phyloP scores from a whole-genome alignment of 2,797 vertebrate genomes.

The Australoheros facetus region DNA sequence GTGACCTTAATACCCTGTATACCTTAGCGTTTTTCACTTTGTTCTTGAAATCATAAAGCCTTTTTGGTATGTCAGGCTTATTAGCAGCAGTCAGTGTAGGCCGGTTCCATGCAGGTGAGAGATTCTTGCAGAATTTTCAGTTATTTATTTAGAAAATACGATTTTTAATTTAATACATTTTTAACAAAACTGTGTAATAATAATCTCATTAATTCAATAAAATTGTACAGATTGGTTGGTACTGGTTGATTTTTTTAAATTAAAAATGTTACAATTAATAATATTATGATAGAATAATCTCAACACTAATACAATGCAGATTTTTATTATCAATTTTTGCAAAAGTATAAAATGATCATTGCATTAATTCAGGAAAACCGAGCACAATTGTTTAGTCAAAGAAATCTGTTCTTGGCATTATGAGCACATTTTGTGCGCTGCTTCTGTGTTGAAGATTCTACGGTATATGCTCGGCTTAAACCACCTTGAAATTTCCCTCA shows the following conservation, averaged over 20 bases:
- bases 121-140: neutral
- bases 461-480: conserved; percentile 28
- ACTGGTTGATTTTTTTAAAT: neutral
- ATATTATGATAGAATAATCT: fast-evolving
- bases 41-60: neutral
- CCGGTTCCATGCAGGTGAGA: neutral
- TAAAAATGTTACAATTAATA: neutral
- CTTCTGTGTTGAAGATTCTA: conserved; percentile 14
- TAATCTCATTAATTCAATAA: neutral
- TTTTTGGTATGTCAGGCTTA: neutral
- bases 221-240: neutral
- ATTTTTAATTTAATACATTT: no score
- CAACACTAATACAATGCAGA: neutral
- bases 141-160: neutral
- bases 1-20: neutral
- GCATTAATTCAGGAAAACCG: neutral
- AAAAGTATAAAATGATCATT: neutral
- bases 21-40: neutral
- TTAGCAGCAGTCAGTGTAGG: neutral
- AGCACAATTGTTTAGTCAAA: neutral
- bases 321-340: neutral
- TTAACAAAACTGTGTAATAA: fast-evolving
- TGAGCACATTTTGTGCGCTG: neutral
- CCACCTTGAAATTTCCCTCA: conserved; percentile 48
- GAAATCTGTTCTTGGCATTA: neutral